These are phyloP conservation scores for Mesoclemmys tuberculata DNA, from an alignment of 2,113 vertebrate genomes.

Conservation along the genomic window DNA sequence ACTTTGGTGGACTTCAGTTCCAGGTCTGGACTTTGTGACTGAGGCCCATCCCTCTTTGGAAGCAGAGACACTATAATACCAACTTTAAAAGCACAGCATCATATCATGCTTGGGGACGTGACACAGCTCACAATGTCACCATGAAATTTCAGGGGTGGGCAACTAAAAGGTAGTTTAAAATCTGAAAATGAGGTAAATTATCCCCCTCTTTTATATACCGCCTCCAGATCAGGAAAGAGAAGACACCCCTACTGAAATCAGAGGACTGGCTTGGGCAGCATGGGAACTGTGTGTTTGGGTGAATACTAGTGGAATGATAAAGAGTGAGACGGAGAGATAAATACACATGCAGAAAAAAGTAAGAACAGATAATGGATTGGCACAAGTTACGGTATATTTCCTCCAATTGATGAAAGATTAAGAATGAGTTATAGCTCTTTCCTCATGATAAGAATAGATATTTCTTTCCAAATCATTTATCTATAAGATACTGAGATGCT, in stretches of 20 bases:
- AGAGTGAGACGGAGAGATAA: conserved; percentile 54
- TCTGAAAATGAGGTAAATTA: background rate
- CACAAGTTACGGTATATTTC: conserved; percentile 29
- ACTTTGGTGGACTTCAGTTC: background rate
- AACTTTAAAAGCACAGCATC: background rate
- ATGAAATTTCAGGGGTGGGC: background rate
- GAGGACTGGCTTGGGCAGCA: background rate
- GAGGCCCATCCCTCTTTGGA: background rate
- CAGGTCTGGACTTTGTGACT: background rate
- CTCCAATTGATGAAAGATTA: conserved; percentile 62
- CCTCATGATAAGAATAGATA: background rate
- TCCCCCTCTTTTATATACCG: background rate
- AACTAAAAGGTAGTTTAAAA: background rate
- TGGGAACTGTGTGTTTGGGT: background rate
- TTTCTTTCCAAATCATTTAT: conserved; percentile 57
- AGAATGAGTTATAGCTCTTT: conserved; percentile 65
- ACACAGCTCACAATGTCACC: accelerated
- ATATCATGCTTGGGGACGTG: accelerated
- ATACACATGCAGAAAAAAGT: conserved; percentile 8
- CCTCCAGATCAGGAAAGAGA: background rate
- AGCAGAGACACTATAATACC: accelerated
- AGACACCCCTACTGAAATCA: background rate
- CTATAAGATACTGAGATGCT: conserved; percentile 32
- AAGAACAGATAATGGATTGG: conserved; percentile 65
- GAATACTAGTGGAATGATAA: conserved; percentile 32